Evolutionary conservation across 2,797 vertebrate species (phyloP), one percentile per base, ranked within the genome.

Genomic region (Clamator glandarius): DNA sequence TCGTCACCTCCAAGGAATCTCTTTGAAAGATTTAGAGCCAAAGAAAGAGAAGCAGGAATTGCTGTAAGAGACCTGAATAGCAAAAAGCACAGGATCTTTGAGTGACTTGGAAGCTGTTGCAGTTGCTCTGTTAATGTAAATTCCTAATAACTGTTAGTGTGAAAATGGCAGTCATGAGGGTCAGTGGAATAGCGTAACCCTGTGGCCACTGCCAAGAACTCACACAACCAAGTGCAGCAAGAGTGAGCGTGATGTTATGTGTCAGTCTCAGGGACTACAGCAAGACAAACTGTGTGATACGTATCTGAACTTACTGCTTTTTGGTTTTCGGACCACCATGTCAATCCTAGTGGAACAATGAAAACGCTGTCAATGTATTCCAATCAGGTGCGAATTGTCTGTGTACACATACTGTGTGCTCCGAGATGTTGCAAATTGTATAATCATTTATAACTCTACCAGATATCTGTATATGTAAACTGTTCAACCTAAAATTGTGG

Each of bases 361-460:
- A 74, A 63, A 41, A 18, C 18, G 31, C 11, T 35, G 8, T 31
- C 24, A 48, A 42, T 5, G 2, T 35, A n/a, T 78, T 78, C 66
- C 42, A 63, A 0, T 26, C 35, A 31, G 74, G 17, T 0, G 1
- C 14, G 6, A 8, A 21, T 63, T 63, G 57, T 42, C 50, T 63
- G 41, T 21, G 48, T 29, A 1, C 12, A 35, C 42, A 8, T 41
- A 31, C 25, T 31, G 17, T 26, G 33, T 31, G 35, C 14, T 35
- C 51, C 25, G 50, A 42, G 12, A 15, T 35, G 16, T 35, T 57
- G 51, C 63, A 42, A 63, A 31, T 50, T 41, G 25, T 41, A 31
- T 51, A 25, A 31, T 25, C 55, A 25, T 57, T 50, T 50, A 16
- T 28, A 72, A 42, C 58, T 50, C 29, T 48, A 31, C 42, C 12